phyloP scores from a whole-genome alignment of 2,888 invertebrate genomes.

The Ashinkailepas kermadecensis region DNA sequence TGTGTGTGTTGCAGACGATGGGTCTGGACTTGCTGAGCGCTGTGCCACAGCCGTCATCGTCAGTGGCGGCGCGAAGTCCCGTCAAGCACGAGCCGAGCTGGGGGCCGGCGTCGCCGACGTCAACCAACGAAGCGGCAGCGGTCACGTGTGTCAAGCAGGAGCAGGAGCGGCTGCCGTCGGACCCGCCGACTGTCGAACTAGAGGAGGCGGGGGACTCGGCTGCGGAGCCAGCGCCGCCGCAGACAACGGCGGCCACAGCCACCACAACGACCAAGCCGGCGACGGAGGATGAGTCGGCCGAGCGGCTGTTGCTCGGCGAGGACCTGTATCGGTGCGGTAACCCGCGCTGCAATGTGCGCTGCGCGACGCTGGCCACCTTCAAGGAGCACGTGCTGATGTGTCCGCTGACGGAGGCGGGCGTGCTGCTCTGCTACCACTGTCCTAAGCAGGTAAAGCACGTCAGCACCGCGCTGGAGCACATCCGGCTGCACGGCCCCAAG shows the following conservation, averaged over 20 bases:
- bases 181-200: background rate
- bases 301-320: background rate
- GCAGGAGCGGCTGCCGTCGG: background rate
- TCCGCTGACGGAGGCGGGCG: constrained; percentile 30
- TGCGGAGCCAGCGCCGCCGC: background rate
- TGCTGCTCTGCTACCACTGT: constrained; percentile 50
- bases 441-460: constrained; percentile 44
- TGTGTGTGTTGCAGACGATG: background rate
- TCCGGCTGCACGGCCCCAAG: constrained; percentile 53
- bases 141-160: background rate
- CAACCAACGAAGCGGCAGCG: background rate
- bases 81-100: background rate
- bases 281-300: background rate
- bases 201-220: background rate
- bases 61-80: background rate
- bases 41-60: background rate
- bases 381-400: constrained; percentile 42
- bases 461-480: constrained; percentile 50
- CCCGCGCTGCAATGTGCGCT: constrained; percentile 43
- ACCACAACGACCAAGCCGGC: background rate
- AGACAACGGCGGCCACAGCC: background rate
- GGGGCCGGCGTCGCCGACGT: background rate
- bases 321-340: constrained; percentile 49
- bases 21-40: background rate
- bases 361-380: constrained; percentile 41